Evolutionary conservation across 2,888 invertebrate species (phyloP).

Genomic region (Crossocerus cetratus): DNA sequence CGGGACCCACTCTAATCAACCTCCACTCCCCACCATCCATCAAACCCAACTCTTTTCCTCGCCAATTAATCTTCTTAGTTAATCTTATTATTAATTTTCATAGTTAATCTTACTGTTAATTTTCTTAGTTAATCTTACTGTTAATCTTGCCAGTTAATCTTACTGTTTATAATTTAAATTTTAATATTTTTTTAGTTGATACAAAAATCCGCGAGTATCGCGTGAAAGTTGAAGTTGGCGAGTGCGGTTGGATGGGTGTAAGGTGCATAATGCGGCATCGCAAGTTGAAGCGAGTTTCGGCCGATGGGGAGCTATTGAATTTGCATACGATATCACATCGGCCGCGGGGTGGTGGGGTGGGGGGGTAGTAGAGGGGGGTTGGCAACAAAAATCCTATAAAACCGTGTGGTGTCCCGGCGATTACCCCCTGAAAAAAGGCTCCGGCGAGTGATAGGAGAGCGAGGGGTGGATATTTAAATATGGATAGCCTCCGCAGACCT

Average conservation of each 20-base stretch:
- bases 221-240: too few relatives aligned
- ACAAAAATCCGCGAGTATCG: too few relatives aligned
- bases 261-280: not conserved
- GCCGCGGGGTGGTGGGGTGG: not conserved
- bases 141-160: too few relatives aligned
- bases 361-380: not conserved
- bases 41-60: too few relatives aligned
- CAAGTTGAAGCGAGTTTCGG: not conserved
- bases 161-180: too few relatives aligned
- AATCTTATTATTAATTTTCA: too few relatives aligned
- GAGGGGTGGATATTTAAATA: conserved; percentile 49
- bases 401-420: conserved; percentile 23
- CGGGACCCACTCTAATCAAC: not conserved
- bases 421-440: conserved; percentile 36
- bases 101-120: too few relatives aligned
- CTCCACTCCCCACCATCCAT: too few relatives aligned
- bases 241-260: too few relatives aligned
- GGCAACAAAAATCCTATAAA: conserved; percentile 36
- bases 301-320: not conserved
- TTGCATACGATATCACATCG: not conserved
- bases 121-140: too few relatives aligned
- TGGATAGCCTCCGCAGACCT: conserved; percentile 29
- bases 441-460: conserved; percentile 28
- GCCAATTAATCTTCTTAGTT: too few relatives aligned
- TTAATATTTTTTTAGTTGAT: too few relatives aligned